These are phyloP conservation scores for Salmo trutta DNA, from an alignment of 2,797 vertebrate species.

Conservation along the genomic window DNA sequence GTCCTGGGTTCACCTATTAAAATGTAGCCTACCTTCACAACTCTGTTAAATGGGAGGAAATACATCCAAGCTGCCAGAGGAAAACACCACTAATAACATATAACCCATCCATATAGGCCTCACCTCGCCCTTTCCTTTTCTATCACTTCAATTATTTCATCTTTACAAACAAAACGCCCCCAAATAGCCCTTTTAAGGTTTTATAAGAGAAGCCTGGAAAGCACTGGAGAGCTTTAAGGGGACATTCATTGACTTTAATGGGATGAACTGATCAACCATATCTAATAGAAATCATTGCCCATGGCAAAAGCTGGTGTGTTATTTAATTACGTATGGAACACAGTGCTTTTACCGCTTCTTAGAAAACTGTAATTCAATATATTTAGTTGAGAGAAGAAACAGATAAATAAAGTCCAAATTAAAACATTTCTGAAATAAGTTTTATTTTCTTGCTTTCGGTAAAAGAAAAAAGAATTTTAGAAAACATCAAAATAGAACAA, in stretches of 20 bases:
- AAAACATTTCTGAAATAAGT: slow-evolving; percentile 61
- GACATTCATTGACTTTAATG: slow-evolving; percentile 86
- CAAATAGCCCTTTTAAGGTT: slow-evolving; percentile 80
- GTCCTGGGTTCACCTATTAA: background rate
- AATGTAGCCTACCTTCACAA: background rate
- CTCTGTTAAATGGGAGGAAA: slow-evolving; percentile 8
- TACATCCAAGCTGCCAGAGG: slow-evolving; percentile 22
- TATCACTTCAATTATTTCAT: slow-evolving; percentile 76
- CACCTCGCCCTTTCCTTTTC: slow-evolving; percentile 64
- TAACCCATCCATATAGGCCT: slow-evolving; percentile 54
- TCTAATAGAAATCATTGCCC: slow-evolving; percentile 85
- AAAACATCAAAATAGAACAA: background rate
- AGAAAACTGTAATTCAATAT: slow-evolving; percentile 84
- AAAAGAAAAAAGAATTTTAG: background rate
- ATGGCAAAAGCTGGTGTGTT: slow-evolving; percentile 77
- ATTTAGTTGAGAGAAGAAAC: slow-evolving; percentile 78
- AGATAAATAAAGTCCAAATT: slow-evolving; percentile 72
- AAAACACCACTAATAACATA: slow-evolving; percentile 62
- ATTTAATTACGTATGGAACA: slow-evolving; percentile 83
- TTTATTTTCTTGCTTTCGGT: slow-evolving; percentile 36
- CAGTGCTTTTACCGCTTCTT: slow-evolving; percentile 85
- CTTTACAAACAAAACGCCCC: slow-evolving; percentile 72
- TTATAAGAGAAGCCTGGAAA: slow-evolving; percentile 72
- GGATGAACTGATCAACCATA: slow-evolving; percentile 85
- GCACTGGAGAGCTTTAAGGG: slow-evolving; percentile 79